Evolutionary conservation across 2,113 vertebrate genomes (phyloP), one percentile per base, ranked within the genome.

Genomic region (Rallus limicola): DNA sequence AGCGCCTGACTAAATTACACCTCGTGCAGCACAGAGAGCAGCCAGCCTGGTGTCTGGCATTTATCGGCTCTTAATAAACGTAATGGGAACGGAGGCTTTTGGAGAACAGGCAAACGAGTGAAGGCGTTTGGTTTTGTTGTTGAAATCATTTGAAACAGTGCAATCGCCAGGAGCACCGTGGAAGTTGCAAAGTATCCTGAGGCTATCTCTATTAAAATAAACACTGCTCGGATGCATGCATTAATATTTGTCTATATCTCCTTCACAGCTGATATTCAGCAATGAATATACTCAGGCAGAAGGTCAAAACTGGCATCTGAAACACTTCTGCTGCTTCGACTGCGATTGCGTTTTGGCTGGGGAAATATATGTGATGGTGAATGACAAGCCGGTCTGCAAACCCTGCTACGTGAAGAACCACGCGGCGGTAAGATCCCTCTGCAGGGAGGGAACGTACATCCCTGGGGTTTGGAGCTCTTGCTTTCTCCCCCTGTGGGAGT

Each of bases 291-390:
- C 99, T 53, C 99, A 99, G 84, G 99, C 99, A 0, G 99, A 99
- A 96, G 98, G 98, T 55, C 99, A 99, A 68, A 99, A 99, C 85
- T 99, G 99, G 99, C 99, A 99, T 72, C 98, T 99, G 98, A 99
- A 99, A 90, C 99, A 99, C 92, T 99, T 99, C 97, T 99, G 99
- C 98, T 99, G 99, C 71, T 99, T 99, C 81, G 99, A 99, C n/a
- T 99, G 99, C 53, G 99, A 99, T 91, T 98, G 98, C 26, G 97
- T 99, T 79, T 98, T 99, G 50, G 99, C 99, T 28, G 99, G 99
- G 58, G 98, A 99, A 86, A 99, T 99, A 26, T 99, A 99, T 2
- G 98, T 99, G 34, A 99, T 99, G 98, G 99, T 99, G 97, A 98
- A 98, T 4, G 98, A 99, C 81, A 99, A 99, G 72, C 99, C 99